These are phyloP conservation scores for Cotesia chilonis DNA, from an alignment of 1,140 invertebrate species.

Conservation along the genomic window DNA sequence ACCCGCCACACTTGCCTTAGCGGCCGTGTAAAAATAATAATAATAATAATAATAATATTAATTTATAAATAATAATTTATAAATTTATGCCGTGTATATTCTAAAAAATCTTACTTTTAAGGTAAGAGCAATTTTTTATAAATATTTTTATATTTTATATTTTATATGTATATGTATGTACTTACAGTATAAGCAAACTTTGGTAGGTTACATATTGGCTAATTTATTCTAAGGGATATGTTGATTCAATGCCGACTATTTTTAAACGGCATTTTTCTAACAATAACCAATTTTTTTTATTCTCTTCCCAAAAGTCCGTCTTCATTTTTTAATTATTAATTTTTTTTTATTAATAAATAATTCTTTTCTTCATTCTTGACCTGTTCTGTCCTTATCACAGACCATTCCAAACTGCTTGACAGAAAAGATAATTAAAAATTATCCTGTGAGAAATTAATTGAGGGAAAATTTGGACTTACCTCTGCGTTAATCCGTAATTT, in stretches of 20 bases:
- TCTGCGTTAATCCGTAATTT: too few relatives aligned
- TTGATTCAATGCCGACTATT: conserved; percentile 39
- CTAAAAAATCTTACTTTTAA: conserved; percentile 35
- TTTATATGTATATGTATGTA: background rate
- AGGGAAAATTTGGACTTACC: too few relatives aligned
- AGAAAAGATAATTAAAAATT: too few relatives aligned
- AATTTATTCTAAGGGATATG: conserved; percentile 45
- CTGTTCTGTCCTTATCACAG: too few relatives aligned
- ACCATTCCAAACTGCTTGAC: too few relatives aligned
- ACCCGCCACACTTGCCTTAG: conserved; percentile 54
- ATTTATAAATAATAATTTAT: too few relatives aligned
- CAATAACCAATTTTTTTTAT: too few relatives aligned
- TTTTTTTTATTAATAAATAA: conserved; percentile 7
- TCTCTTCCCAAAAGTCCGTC: background rate
- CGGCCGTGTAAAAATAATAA: conserved; percentile 24
- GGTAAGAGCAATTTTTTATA: conserved; percentile 27
- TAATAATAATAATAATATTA: background rate
- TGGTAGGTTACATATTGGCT: background rate
- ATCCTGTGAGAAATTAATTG: too few relatives aligned
- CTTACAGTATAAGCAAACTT: conserved; percentile 34
- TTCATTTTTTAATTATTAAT: background rate
- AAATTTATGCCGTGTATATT: background rate
- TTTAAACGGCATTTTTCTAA: background rate
- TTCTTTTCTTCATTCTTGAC: background rate
- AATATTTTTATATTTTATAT: too few relatives aligned